Conservation (phyloP, 2,888 invertebrate genomes). For the Amiota mariae region DNA sequence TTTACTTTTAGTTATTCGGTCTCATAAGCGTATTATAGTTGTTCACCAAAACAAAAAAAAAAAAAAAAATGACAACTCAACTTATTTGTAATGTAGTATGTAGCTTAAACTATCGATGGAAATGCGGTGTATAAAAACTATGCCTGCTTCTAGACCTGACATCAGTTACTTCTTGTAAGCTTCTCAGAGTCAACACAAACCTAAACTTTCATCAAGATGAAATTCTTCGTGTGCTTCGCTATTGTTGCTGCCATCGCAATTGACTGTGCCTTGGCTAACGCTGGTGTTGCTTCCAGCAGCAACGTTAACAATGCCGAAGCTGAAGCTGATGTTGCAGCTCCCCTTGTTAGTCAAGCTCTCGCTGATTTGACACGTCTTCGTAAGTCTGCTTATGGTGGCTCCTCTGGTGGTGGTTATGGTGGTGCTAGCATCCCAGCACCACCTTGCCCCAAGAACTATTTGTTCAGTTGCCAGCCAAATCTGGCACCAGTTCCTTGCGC, state of each 20-base stretch:
- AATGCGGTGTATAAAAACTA: conserved; percentile 50
- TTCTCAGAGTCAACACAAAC: conserved; percentile 30
- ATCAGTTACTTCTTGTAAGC: conserved; percentile 60
- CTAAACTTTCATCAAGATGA: conserved; percentile 54
- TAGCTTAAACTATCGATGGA: background rate
- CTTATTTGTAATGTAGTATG: too few relatives aligned
- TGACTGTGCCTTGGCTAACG: conserved; percentile 48
- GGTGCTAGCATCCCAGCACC: conserved; percentile 52
- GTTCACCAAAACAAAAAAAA: too few relatives aligned
- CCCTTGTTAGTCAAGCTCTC: conserved; percentile 42
- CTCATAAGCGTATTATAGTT: too few relatives aligned
- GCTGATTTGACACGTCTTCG: conserved; percentile 61
- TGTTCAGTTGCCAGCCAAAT: conserved; percentile 66
- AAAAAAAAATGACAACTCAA: too few relatives aligned
- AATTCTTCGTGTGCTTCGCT: conserved; percentile 62
- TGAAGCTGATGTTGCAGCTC: conserved; percentile 44
- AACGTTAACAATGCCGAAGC: conserved; percentile 43
- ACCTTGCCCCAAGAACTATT: conserved; percentile 67
- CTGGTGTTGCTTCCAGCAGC: conserved; percentile 28
- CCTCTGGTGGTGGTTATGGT: conserved; percentile 38
- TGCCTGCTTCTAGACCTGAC: conserved; percentile 27
- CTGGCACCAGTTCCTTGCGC: conserved; percentile 64
- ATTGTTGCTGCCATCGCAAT: conserved; percentile 51
- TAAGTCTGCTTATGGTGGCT: conserved; percentile 61
- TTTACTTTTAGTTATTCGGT: too few relatives aligned